These are phyloP conservation scores for Iselma pallidipennis DNA, from an alignment of 2,888 invertebrate species.

Conservation along the genomic window DNA sequence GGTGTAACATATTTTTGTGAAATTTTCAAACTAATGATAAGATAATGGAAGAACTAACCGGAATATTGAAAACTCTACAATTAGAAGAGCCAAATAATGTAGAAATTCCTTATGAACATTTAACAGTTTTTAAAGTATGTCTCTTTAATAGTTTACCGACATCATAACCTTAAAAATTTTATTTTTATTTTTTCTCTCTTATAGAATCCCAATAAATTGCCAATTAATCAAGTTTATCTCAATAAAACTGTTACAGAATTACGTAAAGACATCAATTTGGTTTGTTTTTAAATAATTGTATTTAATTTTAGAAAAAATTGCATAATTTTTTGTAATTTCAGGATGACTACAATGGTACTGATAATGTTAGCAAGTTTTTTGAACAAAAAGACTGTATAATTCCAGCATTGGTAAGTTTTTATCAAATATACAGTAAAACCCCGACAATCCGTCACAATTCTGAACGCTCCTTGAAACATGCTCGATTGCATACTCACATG, in stretches of 20 bases:
- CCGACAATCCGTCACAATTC: neutral
- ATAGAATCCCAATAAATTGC: slow-evolving; percentile 65
- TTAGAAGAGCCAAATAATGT: slow-evolving; percentile 11
- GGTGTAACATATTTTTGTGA: too few relatives aligned
- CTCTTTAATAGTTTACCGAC: neutral
- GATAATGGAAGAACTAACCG: slow-evolving; percentile 25
- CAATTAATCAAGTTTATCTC: slow-evolving; percentile 57
- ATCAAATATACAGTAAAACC: neutral
- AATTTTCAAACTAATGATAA: too few relatives aligned
- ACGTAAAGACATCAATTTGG: slow-evolving; percentile 34
- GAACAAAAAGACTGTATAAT: slow-evolving; percentile 42
- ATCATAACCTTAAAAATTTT: slow-evolving; percentile 22
- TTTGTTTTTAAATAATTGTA: slow-evolving; percentile 14
- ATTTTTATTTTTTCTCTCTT: slow-evolving; percentile 33
- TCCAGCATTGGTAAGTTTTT: slow-evolving; percentile 44
- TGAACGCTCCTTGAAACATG: neutral
- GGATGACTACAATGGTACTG: slow-evolving; percentile 26
- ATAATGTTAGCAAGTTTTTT: slow-evolving; percentile 27
- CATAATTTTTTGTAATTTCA: slow-evolving; percentile 37
- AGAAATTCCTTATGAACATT: slow-evolving; percentile 20
- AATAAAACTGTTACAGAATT: slow-evolving; percentile 40
- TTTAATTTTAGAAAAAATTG: slow-evolving; percentile 22
- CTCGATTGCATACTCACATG: too few relatives aligned
- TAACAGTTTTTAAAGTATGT: slow-evolving; percentile 27
- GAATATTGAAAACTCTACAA: slow-evolving; percentile 24